Percentiles rank a stretch among this genome's conserved stretches.
Evolutionary conservation across 2,888 invertebrate genomes (phyloP).

Genomic region (Ptilodon capucinus): DNA sequence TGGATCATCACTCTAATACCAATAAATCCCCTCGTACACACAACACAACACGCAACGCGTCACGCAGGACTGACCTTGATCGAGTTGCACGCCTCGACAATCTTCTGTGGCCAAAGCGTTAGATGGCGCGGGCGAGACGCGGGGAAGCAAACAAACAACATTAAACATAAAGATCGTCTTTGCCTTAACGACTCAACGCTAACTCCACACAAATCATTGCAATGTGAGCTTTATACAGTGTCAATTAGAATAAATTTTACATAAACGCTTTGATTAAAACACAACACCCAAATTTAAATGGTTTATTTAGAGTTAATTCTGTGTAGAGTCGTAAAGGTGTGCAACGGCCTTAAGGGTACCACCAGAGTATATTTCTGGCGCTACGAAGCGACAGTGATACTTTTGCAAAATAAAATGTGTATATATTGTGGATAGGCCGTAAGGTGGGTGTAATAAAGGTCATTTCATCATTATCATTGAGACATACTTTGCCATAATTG

Average conservation of each 20-base stretch:
- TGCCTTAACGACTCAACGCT: no score
- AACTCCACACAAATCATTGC: no score
- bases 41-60: conserved; percentile 36
- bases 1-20: conserved; percentile 10
- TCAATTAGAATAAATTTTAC: no score
- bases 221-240: no score
- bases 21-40: conserved; percentile 40
- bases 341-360: no score
- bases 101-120: conserved; percentile 88
- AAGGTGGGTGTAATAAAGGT: conserved; percentile 5
- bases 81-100: conserved; percentile 96
- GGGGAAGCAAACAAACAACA: conserved; percentile 70
- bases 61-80: conserved; percentile 88
- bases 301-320: no score
- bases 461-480: conserved; percentile 12
- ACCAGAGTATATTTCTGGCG: background rate
- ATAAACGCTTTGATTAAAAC: no score
- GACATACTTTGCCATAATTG: background rate
- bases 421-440: conserved; percentile 10
- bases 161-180: conserved; percentile 55
- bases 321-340: no score
- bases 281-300: no score
- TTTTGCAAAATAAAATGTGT: conserved; percentile 29
- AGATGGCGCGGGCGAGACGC: conserved; percentile 60
- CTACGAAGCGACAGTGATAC: background rate